Conservation (phyloP, 2,888 invertebrate species). For the Xylota segnis region DNA sequence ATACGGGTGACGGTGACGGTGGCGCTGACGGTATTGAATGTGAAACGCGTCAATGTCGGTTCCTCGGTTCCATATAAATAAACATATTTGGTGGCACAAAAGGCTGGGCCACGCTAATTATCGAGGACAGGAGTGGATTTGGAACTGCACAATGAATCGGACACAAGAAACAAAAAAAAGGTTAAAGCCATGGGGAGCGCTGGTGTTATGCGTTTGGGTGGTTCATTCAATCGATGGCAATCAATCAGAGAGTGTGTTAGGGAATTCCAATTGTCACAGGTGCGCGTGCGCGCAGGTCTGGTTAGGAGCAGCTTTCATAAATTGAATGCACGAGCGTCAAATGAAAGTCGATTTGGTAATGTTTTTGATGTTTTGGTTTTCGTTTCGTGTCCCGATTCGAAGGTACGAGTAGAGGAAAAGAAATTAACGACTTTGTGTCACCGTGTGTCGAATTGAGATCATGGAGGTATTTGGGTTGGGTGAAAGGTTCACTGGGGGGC, state of each 20-base stretch:
- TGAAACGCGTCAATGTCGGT: constrained; percentile 66
- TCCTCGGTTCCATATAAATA: constrained; percentile 48
- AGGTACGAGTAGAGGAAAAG: constrained; percentile 9
- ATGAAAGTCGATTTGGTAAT: constrained; percentile 48
- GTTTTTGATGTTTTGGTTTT: constrained; percentile 16
- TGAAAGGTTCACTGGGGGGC: not conserved
- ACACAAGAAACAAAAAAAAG: constrained; percentile 15
- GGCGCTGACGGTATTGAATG: constrained; percentile 39
- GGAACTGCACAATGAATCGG: constrained; percentile 29
- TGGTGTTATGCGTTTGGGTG: constrained; percentile 53
- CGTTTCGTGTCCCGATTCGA: constrained; percentile 10
- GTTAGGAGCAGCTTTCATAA: constrained; percentile 48
- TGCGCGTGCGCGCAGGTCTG: constrained; percentile 19
- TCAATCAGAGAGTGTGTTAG: constrained; percentile 58
- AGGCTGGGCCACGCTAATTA: constrained; percentile 71
- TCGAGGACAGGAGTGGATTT: constrained; percentile 54
- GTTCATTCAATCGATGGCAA: constrained; percentile 52
- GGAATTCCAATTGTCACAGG: constrained; percentile 59
- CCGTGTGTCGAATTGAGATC: constrained; percentile 21
- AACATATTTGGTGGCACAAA: constrained; percentile 64
- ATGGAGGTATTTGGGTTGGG: not conserved
- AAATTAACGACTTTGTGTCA: constrained; percentile 10
- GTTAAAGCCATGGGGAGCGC: constrained; percentile 20
- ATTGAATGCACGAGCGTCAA: constrained; percentile 49
- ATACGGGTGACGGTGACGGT: constrained; percentile 18